Evolutionary conservation across 1,140 invertebrate species (phyloP), one percentile per base, ranked within the genome.

Genomic region (Pristionchus pacificus): DNA sequence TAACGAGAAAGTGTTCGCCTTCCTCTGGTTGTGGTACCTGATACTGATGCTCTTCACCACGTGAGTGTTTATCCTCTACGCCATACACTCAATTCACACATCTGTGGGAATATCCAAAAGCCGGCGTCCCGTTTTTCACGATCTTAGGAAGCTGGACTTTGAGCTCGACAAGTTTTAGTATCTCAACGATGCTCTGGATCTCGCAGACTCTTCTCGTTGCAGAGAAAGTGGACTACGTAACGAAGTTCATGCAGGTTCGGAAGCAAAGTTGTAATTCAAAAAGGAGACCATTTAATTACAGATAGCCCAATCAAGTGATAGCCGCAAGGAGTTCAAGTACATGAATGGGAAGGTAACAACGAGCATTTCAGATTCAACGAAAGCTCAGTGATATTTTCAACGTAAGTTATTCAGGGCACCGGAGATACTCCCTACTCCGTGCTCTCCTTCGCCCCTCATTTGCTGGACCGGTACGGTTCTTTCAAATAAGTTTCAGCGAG

Each of bases 391-490:
- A 57, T 24, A 57, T n/a, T n/a, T n/a, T n/a, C n/a, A n/a, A n/a
- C n/a, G n/a, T n/a, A n/a, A n/a, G n/a, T n/a, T n/a, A n/a, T n/a
- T n/a, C n/a, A n/a, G n/a, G 28, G 72, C 65, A 25, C 38, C 65
- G 29, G 60, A 19, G 66, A 65, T 33, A 30, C 49, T 25, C 14
- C 55, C 2, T 68, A 67, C 57, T 74, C 63, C 19, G 74, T 60
- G 49, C 72, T 70, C 61, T 55, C 59, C 24, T 72, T 38, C 15
- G 71, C 80, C 30, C 66, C 80, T 27, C 77, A 80, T 31, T 61
- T 80, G 13, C 63, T 80, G 6, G 68, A 81, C 27, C 66, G 69
- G 49, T 87, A 87, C 76, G 82, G 84, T n/a, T n/a, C n/a, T n/a
- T n/a, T n/a, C n/a, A n/a, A n/a, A n/a, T n/a, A n/a, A n/a, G n/a